A percentile compares a stretch with the other conserved stretches of the same genome.
Evolutionary conservation across 2,797 vertebrate species (phyloP).

Genomic region (Lepidocolaptes lacrymiger): DNA sequence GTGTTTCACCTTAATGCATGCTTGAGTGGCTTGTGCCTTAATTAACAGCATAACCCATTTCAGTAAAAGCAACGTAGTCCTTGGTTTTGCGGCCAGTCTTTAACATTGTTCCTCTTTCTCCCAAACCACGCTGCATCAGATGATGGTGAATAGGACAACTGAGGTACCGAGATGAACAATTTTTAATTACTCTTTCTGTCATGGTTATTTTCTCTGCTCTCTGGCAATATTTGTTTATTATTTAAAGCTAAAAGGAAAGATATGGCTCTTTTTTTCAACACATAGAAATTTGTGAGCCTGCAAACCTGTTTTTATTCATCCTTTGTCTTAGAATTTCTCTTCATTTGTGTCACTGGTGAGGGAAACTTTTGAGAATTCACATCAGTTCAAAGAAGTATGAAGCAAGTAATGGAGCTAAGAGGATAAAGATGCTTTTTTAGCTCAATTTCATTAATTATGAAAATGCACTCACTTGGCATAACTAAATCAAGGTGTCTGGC

Average conservation of each 20-base stretch:
- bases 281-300: background rate
- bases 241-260: background rate
- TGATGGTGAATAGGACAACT: conserved; percentile 99
- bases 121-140: conserved; percentile 90
- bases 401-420: background rate
- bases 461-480: background rate
- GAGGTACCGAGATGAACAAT: conserved; percentile 87
- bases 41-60: conserved; percentile 36
- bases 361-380: background rate
- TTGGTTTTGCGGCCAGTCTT: conserved; percentile 30
- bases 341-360: background rate
- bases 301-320: background rate
- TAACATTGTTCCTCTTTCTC: conserved; percentile 85
- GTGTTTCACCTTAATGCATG: conserved; percentile 48
- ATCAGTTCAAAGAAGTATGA: background rate
- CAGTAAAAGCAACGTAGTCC: conserved; percentile 43
- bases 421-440: background rate
- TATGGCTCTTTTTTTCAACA: background rate
- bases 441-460: conserved; percentile 9
- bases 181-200: conserved; percentile 67
- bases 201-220: conserved; percentile 1
- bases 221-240: background rate
- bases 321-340: background rate
- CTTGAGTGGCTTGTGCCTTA: conserved; percentile 26
- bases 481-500: conserved; percentile 9